phyloP scores from a whole-genome alignment of 2,797 vertebrate genomes.

The Galaxias olidus region DNA sequence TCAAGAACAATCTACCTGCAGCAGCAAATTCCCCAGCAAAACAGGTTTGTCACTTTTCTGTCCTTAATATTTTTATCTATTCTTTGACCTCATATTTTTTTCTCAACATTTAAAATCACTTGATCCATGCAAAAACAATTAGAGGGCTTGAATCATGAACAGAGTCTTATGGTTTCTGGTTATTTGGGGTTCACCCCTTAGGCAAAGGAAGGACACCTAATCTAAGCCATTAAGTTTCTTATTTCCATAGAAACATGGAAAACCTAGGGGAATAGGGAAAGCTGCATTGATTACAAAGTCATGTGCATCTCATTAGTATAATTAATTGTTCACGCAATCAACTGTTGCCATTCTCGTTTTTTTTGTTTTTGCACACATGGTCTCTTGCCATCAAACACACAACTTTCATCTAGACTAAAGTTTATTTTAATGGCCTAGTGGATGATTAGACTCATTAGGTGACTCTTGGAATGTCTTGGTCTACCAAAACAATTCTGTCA shows the following conservation, averaged over 20 bases:
- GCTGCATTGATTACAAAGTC: not conserved
- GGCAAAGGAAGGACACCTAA: not conserved
- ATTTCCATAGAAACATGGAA: constrained; percentile 29
- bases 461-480: too few species aligned
- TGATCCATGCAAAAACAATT: constrained; percentile 4
- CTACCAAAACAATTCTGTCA: too few species aligned
- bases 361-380: too few species aligned
- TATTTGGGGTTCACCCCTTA: constrained; percentile 3
- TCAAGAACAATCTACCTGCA: constrained; percentile 85
- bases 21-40: constrained; percentile 83
- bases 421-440: too few species aligned
- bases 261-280: constrained; percentile 1
- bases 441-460: too few species aligned
- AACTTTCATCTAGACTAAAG: too few species aligned
- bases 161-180: constrained; percentile 4
- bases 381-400: too few species aligned
- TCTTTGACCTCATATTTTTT: not conserved
- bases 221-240: constrained; percentile 1
- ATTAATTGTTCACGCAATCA: constrained; percentile 5
- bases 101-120: not conserved
- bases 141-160: not conserved
- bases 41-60: constrained; percentile 83
- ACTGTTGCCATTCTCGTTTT: too few species aligned
- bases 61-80: not conserved
- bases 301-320: constrained; percentile 5